Evolutionary conservation across 2,797 vertebrate species (phyloP).

Genomic region (Poecilia gillii): DNA sequence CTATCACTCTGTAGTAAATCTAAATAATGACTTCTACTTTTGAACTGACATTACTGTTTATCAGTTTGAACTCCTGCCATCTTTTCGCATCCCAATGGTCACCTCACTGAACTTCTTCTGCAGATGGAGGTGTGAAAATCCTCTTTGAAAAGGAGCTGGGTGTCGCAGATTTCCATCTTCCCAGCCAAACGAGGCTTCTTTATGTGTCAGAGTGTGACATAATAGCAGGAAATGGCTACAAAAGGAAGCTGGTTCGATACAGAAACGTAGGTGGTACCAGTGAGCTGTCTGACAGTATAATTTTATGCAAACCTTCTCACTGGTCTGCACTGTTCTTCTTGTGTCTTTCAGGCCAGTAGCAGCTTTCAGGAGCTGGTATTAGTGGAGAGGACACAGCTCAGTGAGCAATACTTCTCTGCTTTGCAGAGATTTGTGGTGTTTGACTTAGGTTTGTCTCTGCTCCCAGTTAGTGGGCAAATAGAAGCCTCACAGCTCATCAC

Average conservation of each 20-base stretch:
- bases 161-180: constrained; percentile 88
- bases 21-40: not conserved
- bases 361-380: constrained; percentile 84
- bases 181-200: constrained; percentile 85
- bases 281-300: not conserved
- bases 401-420: constrained; percentile 86
- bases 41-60: not conserved
- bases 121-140: constrained; percentile 82
- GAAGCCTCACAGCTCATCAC: constrained; percentile 89
- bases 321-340: not conserved
- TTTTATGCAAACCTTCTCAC: not conserved
- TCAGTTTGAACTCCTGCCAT: not conserved
- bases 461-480: constrained; percentile 84
- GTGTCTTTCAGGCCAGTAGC: constrained; percentile 74
- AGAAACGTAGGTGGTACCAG: constrained; percentile 85
- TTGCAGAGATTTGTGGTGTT: constrained; percentile 90
- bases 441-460: constrained; percentile 89
- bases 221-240: constrained; percentile 86
- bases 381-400: constrained; percentile 86
- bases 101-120: not conserved
- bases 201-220: constrained; percentile 90
- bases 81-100: not conserved
- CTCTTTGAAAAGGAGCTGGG: constrained; percentile 86
- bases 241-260: constrained; percentile 87
- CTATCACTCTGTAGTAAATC: not conserved